Percentiles rank a stretch among this genome's conserved stretches.
phyloP scores from a whole-genome alignment of 2,888 invertebrate genomes.

The Idaea straminata region DNA sequence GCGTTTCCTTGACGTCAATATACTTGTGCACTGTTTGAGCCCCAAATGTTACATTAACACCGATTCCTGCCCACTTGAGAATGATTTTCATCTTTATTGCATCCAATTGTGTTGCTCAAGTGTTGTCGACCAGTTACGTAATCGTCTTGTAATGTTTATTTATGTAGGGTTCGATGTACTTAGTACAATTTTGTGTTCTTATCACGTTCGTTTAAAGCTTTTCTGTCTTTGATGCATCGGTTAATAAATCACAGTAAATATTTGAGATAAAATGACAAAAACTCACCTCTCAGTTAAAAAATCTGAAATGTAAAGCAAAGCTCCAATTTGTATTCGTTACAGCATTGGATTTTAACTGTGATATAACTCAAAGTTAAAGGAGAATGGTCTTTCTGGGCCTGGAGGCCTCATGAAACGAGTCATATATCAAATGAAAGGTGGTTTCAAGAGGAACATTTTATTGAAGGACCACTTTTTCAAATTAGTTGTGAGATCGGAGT shows the following conservation, averaged over 20 bases:
- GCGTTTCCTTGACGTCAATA: conserved; percentile 42
- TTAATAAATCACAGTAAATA: not conserved
- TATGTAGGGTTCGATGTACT: conserved; percentile 61
- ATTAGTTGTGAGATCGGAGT: too few relatives aligned
- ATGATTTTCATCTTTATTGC: conserved; percentile 67
- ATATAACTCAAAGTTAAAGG: conserved; percentile 25
- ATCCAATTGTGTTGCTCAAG: conserved; percentile 69
- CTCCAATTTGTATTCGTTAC: conserved; percentile 1
- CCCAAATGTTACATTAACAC: conserved; percentile 63
- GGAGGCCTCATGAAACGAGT: too few relatives aligned
- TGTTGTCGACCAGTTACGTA: conserved; percentile 56
- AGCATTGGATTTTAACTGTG: conserved; percentile 6
- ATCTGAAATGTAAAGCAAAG: not conserved
- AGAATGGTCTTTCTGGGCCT: too few relatives aligned
- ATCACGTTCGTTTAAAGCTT: not conserved
- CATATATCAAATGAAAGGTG: too few relatives aligned
- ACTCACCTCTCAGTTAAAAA: not conserved
- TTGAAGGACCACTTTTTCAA: too few relatives aligned
- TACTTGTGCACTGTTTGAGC: conserved; percentile 40
- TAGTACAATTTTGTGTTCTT: conserved; percentile 24
- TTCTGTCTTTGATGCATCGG: not conserved
- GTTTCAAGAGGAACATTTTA: too few relatives aligned
- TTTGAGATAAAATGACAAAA: not conserved
- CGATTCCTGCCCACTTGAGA: conserved; percentile 59
- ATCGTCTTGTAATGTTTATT: conserved; percentile 53